phyloP scores from a whole-genome alignment of 2,797 vertebrate genomes.

The Xiphophorus birchmanni region DNA sequence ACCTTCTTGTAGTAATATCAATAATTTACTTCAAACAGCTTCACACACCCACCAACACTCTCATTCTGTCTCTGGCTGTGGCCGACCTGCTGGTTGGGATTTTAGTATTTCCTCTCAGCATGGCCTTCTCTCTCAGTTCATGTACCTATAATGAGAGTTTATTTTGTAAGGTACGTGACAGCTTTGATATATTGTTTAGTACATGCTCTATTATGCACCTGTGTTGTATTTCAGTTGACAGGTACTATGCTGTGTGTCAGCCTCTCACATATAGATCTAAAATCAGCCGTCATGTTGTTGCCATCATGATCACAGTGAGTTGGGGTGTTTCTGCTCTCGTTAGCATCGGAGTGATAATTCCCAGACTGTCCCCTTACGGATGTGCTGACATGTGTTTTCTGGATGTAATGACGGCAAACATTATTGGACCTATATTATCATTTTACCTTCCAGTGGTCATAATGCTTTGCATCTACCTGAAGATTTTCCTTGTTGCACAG shows the following conservation, averaged over 20 bases:
- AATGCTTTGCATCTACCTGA: constrained; percentile 85
- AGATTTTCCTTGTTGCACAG: constrained; percentile 75
- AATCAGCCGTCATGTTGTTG: constrained; percentile 10
- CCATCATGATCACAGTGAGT: constrained; percentile 78
- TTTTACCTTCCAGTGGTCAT: constrained; percentile 74
- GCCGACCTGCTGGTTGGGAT: constrained; percentile 84
- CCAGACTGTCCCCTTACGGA: constrained; percentile 72
- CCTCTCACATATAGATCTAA: constrained; percentile 24
- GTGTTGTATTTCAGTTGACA: constrained; percentile 65
- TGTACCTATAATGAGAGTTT: neutral
- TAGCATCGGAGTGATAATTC: constrained; percentile 81
- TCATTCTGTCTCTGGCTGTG: constrained; percentile 86
- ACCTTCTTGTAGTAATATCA: constrained; percentile 85
- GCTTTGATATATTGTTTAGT: constrained; percentile 25
- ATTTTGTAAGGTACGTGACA: constrained; percentile 22
- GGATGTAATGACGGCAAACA: neutral
- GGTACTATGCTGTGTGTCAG: constrained; percentile 34
- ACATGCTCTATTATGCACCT: constrained; percentile 43
- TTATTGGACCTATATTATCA: constrained; percentile 62
- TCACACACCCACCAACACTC: constrained; percentile 86
- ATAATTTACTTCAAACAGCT: constrained; percentile 90
- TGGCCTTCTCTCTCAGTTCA: neutral
- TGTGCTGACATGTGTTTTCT: constrained; percentile 3
- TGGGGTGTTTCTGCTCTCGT: constrained; percentile 82
- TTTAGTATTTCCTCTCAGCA: constrained; percentile 44